Base-by-base conservation (phyloP, 2,888 invertebrate species). In the Schizotus pectinicornis region DNA sequence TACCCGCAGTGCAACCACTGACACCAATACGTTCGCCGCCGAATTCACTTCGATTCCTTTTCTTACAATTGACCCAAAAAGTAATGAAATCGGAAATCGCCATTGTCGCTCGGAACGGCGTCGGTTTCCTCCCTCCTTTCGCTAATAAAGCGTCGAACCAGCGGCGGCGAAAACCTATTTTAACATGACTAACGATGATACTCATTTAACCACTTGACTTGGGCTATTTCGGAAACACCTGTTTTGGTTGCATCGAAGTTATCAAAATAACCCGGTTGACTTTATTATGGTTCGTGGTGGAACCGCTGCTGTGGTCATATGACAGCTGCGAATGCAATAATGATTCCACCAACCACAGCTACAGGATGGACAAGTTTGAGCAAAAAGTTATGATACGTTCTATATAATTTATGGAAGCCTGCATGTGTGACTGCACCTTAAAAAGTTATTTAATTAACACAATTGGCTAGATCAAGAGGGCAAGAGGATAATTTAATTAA, bases 261-360 rank as follows among this genome's bases (percentile, higher is more conserved):
- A 65, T 65, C 59, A 64, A 67, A 63, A 67, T 63, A 61, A 62
- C 62, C 53, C 42, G 53, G 35, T 42, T 49, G 30, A 36, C 12
- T 8, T 34, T 48, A 56, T 38, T 50, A 50, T 47, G 46, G 35
- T 51, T 57, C 46, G 42, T 52, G 52, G 9, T 57, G 45, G 12
- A 35, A 41, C 14, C 35, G 49, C 49, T 47, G 49, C 42, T 56
- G 51, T 55, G 56, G 56, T 56, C 38, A 36, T 47, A 47, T 50
- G 62, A 62, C 67, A 65, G 67, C 65, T 67, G 67, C 56, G 59
- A 61, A 62, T 61, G 53, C 46, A 61, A 62, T 66, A 58, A 59
- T 8, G 49, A 49, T 52, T 22, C 31, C 38, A 49, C 38, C 39
- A 36, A 49, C 37, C 12, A 9, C 9, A 22, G 5, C 22, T 39